phyloP scores from a whole-genome alignment of 2,888 invertebrate genomes.

The Caenorhabditis drosophilae region DNA sequence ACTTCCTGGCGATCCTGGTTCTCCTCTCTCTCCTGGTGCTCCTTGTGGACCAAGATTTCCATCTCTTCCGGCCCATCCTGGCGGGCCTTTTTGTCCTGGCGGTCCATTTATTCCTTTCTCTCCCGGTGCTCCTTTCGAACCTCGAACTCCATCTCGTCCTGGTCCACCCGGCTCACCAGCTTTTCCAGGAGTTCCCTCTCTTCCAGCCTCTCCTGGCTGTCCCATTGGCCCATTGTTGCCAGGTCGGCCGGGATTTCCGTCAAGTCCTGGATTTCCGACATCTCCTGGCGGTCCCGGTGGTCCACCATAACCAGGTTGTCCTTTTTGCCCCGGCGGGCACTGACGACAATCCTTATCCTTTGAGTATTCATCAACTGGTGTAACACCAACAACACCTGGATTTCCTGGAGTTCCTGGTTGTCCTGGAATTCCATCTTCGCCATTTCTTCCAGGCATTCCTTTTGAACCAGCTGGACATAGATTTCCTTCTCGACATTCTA shows the following conservation, averaged over 20 bases:
- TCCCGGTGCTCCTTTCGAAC: constrained; percentile 33
- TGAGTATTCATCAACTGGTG: constrained; percentile 15
- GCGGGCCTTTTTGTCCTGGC: constrained; percentile 34
- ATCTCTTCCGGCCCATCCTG: constrained; percentile 35
- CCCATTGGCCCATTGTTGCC: constrained; percentile 42
- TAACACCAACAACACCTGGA: constrained; percentile 30
- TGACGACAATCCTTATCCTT: constrained; percentile 24
- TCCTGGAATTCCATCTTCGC: constrained; percentile 35
- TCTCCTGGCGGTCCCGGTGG: constrained; percentile 33
- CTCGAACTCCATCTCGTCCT: constrained; percentile 39
- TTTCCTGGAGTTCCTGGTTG: constrained; percentile 39
- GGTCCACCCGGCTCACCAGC: constrained; percentile 38
- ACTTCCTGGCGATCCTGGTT: constrained; percentile 30
- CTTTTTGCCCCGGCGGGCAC: constrained; percentile 35
- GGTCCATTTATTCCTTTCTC: constrained; percentile 37
- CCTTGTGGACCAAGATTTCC: constrained; percentile 43
- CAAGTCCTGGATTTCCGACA: constrained; percentile 33
- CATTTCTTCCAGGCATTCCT: constrained; percentile 34
- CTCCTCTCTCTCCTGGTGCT: constrained; percentile 25
- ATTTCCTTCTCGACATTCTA: constrained; percentile 34
- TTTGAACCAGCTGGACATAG: constrained; percentile 35
- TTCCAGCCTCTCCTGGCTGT: constrained; percentile 40
- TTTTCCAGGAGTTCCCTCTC: constrained; percentile 42
- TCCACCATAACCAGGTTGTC: constrained; percentile 38
- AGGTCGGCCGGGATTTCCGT: constrained; percentile 27